Percentiles rank a stretch among this genome's conserved stretches.
phyloP scores from a whole-genome alignment of 1,140 invertebrate genomes.

The Drosophila dunni region DNA sequence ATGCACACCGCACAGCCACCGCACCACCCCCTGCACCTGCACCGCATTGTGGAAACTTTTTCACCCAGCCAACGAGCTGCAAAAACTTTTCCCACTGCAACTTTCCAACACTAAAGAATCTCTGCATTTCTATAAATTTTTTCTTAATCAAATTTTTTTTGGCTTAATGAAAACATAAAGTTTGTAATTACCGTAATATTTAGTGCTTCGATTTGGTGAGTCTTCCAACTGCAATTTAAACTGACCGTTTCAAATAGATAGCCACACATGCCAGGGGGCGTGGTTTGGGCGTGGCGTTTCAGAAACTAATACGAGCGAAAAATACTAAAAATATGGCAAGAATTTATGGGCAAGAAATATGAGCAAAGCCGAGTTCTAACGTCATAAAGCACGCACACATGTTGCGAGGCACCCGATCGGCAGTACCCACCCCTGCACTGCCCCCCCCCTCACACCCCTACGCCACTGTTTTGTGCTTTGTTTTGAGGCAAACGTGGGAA shows the following conservation, averaged over 20 bases:
- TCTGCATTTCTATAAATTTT: constrained; percentile 19
- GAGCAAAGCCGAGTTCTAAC: constrained; percentile 59
- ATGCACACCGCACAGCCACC: constrained; percentile 23
- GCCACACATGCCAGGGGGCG: constrained; percentile 24
- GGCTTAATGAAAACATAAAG: constrained; percentile 66
- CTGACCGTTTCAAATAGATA: constrained; percentile 36
- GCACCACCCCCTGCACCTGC: constrained; percentile 9
- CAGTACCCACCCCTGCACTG: background rate
- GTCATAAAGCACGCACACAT: constrained; percentile 67
- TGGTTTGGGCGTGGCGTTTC: constrained; percentile 36
- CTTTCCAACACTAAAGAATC: constrained; percentile 14
- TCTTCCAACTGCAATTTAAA: constrained; percentile 53
- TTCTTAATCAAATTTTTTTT: constrained; percentile 55
- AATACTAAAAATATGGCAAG: constrained; percentile 42
- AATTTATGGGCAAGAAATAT: constrained; percentile 81
- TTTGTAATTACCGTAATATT: constrained; percentile 80
- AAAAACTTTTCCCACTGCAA: constrained; percentile 13
- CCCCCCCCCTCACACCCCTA: background rate
- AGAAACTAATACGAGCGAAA: constrained; percentile 62
- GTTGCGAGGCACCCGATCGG: constrained; percentile 16
- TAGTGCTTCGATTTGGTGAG: constrained; percentile 55
- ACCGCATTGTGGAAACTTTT: constrained; percentile 25
- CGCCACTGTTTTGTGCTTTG: constrained; percentile 52
- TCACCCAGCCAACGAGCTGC: constrained; percentile 2
- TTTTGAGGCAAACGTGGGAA: constrained; percentile 78